Evolutionary conservation across 2,888 invertebrate species (phyloP), one percentile per base, ranked within the genome.

Genomic region (Troides oblongomaculatus): DNA sequence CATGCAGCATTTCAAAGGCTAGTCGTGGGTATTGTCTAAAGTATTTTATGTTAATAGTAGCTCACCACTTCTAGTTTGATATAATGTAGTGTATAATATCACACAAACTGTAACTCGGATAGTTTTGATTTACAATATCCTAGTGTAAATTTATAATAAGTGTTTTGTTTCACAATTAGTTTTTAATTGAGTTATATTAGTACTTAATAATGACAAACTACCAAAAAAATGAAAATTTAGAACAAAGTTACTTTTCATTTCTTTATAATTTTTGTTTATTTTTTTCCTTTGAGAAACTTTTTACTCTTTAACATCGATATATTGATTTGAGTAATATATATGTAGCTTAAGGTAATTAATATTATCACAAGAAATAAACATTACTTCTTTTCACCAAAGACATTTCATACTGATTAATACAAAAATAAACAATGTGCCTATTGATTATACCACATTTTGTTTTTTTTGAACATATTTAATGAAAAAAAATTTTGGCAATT

Each of bases 171-270:
- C 84, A 88, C 85, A 85, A 84, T 83, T 88, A 89, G 84, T 79
- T 72, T 79, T 87, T 73, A 75, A 83, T 78, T 83, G 79, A 82
- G 81, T 81, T 89, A 84, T 81, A 81, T 85, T 90, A 90, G 91
- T 92, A 92, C 90, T 90, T 91, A 90, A 89, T 79, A 81, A 78
- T 81, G 77, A 85, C 83, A 81, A 83, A 81, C 85, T 88, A 89
- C 90, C 89, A 90, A 92, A 91, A 30, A 46, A 87, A 88, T 81
- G 79, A 81, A 82, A 82, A 81, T 80, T 81, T 85, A 86, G 86
- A 85, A 88, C 87, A 87, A 89, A 86, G 84, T 87, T 86, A 83
- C 80, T 74, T 75, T 85, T 84, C 83, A 83, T 84, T 84, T 82
- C 36, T 30, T 18, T 50, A 5, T 50, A n/a, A 53, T 53, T 53